These are phyloP conservation scores for Axis porcinus DNA, from an alignment of 2,113 vertebrate genomes.

Conservation along the genomic window DNA sequence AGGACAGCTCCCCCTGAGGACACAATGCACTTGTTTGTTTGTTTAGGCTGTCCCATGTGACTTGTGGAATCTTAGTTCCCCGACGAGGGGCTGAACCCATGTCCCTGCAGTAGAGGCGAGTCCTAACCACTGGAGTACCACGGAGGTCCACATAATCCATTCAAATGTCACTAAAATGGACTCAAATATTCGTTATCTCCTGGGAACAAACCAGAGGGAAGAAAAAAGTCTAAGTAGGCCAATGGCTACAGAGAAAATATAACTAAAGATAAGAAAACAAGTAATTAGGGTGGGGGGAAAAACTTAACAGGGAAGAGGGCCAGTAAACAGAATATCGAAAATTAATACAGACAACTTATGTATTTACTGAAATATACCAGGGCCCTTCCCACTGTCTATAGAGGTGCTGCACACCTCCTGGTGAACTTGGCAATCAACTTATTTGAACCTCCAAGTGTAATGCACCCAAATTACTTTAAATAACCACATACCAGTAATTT, in stretches of 20 bases:
- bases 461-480: background rate
- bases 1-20: background rate
- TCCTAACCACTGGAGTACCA: background rate
- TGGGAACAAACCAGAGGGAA: background rate
- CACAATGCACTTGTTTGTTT: background rate
- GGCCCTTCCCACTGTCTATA: background rate
- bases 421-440: background rate
- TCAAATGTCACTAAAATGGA: too few species aligned
- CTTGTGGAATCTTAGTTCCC: background rate
- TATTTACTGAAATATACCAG: accelerated
- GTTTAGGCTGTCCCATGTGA: background rate
- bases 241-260: background rate
- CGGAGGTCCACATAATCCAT: background rate
- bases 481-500: background rate
- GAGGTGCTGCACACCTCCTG: background rate
- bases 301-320: background rate
- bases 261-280: background rate
- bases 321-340: accelerated
- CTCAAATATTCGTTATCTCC: background rate
- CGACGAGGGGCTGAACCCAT: background rate
- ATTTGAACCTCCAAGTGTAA: too few species aligned
- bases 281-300: background rate
- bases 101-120: background rate
- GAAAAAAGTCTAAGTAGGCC: background rate
- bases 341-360: accelerated